Evolutionary conservation across 2,113 vertebrate genomes (phyloP).

Genomic region (Glareola pratincola): DNA sequence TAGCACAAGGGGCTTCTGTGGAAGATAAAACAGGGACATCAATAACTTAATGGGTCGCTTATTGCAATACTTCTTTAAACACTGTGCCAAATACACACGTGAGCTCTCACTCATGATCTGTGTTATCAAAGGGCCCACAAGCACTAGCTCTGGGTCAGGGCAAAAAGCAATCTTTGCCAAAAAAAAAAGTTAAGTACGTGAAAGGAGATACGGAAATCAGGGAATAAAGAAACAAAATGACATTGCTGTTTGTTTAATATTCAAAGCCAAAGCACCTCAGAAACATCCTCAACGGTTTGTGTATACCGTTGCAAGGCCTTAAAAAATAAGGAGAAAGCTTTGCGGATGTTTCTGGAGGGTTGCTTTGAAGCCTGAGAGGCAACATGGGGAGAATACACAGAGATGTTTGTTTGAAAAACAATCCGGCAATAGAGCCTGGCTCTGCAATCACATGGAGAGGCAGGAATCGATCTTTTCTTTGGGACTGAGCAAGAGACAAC

Average conservation of each 20-base stretch:
- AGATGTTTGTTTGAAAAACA: constrained; percentile 1
- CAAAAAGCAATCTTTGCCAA: not conserved
- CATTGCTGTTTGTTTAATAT: not conserved
- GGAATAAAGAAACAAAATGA: not conserved
- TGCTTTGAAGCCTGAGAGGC: constrained; percentile 8
- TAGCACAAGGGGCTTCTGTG: constrained; percentile 91
- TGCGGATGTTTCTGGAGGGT: not conserved
- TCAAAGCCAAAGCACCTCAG: constrained; percentile 7
- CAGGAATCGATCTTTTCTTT: not conserved
- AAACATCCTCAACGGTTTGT: not conserved
- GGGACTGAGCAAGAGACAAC: not conserved
- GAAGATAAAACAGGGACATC: constrained; percentile 25
- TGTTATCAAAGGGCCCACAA: not conserved
- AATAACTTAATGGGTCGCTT: not conserved
- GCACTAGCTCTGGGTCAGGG: not conserved
- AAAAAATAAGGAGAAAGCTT: not conserved
- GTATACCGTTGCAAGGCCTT: not conserved
- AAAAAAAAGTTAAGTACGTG: not conserved
- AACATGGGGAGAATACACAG: not conserved
- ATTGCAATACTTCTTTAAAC: not conserved
- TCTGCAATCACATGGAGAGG: not conserved
- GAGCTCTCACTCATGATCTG: not conserved
- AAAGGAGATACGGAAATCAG: not conserved
- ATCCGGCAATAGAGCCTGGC: not conserved
- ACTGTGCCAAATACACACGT: accelerated